Evolutionary conservation across 1,140 invertebrate genomes (phyloP), one percentile per base, ranked within the genome.

Genomic region (Octopus bimaculoides): DNA sequence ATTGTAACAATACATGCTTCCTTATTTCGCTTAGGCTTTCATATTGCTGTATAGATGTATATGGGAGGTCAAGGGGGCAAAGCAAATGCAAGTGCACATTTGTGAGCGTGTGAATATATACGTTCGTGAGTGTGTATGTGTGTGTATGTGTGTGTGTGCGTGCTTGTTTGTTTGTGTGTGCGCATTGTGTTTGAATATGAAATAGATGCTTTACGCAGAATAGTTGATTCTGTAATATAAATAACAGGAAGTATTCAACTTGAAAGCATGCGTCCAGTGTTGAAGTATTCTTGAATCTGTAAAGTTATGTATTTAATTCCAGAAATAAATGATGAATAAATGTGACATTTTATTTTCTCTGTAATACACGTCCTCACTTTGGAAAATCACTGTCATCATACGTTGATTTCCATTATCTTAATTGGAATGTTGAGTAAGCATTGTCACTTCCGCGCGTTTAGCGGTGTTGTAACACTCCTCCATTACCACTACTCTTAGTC

Each of bases 121-220:
- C 26, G 26, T 41, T 41, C 26, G 26, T 41, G 26, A 1, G 26
- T 41, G 26, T 41, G 26, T 41, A 41, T 41, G 26, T 41, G 79
- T 12, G 26, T 79, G 73, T 55, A n/a, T 75, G 26, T 55, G 79
- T 71, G 78, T 79, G 69, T 71, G 41, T 75, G 73, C 73, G 61
- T 52, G 52, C 52, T 8, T 74, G 66, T 73, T 7, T 71, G 69
- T 20, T n/a, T 52, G 52, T 5, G 52, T 17, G 9, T 1, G 5
- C 53, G 61, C 4, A 41, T 4, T 9, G 52, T 9, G 26, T 12
- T 41, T 41, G 26, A 41, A 41, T 41, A 41, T 41, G 26, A 41
- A 41, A 41, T 41, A 41, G 26, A 41, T 41, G 26, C 26, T 41
- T 41, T 41, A 41, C 26, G 3, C 3, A 41, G 26, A 41, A 41